Conservation (phyloP, 2,797 vertebrate genomes). For the Capromys pilorides region DNA sequence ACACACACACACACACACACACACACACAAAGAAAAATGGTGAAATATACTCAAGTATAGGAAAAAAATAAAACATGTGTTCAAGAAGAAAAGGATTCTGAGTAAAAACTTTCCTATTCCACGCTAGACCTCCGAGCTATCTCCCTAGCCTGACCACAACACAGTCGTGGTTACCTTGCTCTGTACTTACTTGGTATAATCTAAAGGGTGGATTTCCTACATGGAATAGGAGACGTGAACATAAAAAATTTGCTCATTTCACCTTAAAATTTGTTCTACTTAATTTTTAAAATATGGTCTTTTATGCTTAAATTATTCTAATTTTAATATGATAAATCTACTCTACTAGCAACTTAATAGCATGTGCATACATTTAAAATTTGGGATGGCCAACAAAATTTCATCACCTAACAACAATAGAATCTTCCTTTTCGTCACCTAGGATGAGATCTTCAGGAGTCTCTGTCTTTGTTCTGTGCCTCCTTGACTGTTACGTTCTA, state of each 20-base stretch:
- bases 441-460: neutral
- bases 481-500: neutral
- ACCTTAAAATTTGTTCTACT: neutral
- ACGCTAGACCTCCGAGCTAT: too few species aligned
- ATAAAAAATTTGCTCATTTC: neutral
- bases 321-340: neutral
- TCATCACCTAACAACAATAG: neutral
- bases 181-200: neutral
- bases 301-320: neutral
- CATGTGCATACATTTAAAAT: neutral
- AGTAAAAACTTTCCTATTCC: too few species aligned
- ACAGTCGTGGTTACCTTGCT: too few species aligned
- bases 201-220: neutral
- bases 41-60: too few species aligned
- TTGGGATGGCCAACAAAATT: neutral
- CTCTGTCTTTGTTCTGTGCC: neutral
- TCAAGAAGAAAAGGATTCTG: too few species aligned
- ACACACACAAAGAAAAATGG: too few species aligned
- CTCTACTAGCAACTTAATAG: neutral
- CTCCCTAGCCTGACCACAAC: too few species aligned
- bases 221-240: neutral
- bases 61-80: too few species aligned
- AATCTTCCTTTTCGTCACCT: neutral
- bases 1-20: too few species aligned
- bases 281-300: neutral